Evolutionary conservation across 2,888 invertebrate species (phyloP).

Genomic region (Tuberolachnus salignus): DNA sequence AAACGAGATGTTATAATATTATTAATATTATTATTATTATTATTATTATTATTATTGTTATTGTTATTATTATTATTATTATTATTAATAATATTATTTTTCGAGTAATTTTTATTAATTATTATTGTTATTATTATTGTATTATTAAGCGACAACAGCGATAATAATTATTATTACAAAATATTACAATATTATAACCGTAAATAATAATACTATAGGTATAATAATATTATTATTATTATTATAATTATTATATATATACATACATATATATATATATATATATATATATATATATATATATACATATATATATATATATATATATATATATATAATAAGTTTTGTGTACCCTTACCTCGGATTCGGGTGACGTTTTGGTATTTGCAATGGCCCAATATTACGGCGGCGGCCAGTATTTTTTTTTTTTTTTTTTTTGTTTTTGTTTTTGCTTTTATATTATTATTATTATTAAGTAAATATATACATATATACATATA

Average conservation of each 20-base stretch:
- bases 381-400: conserved; percentile 4
- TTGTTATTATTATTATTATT: too few relatives aligned
- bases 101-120: neutral
- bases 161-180: conserved; percentile 11
- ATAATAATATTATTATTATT: neutral
- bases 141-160: conserved; percentile 41
- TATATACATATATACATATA: too few relatives aligned
- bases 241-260: neutral
- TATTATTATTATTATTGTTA: too few relatives aligned
- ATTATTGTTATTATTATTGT: conserved; percentile 13
- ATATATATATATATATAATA: conserved; percentile 13
- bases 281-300: too few relatives aligned
- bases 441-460: too few relatives aligned
- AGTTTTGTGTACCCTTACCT: conserved; percentile 48
- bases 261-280: too few relatives aligned
- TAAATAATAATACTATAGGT: conserved; percentile 18
- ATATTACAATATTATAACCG: neutral
- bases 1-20: too few relatives aligned
- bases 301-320: conserved; percentile 12
- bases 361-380: conserved; percentile 27
- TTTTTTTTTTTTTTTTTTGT: conserved; percentile 31
- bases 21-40: conserved; percentile 30
- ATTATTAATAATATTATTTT: conserved; percentile 43
- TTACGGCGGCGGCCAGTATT: conserved; percentile 11
- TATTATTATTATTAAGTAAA: too few relatives aligned